Base-by-base conservation (phyloP, 92 coral and sea anemone genomes). In the Zoanthus sansibaricus region DNA sequence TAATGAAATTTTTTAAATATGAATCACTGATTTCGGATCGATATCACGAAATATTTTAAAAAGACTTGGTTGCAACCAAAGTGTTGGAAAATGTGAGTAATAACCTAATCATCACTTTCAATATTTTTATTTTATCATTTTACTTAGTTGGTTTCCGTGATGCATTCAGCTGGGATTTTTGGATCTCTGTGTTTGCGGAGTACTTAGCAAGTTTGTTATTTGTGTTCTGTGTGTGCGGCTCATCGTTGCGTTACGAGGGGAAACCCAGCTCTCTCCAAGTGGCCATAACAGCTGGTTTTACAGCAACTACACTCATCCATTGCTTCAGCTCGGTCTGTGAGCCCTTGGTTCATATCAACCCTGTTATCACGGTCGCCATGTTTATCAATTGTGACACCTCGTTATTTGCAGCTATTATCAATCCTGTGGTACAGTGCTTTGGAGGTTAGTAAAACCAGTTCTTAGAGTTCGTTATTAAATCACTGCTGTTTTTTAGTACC, bases 271-370 rank as follows among this genome's bases (percentile, higher is more conserved):
- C 85, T 5, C 85, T 80, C 59, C 85, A 80, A 72, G 85, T 66
- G 59, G 85, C 85, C 2, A 58, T 80, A 52, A 80, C 85, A 46
- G 85, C 85, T 1, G 85, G 85, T 10, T 32, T 80, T 51, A 74
- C 85, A 17, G 85, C 85, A 46, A 25, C 85, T 10, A 80, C 85
- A 2, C 75, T 80, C 25, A 21, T 80, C 51, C 85, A 80, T 16
- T 66, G 75, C 85, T 80, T 80, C 75, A 80, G 85, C 73, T 80
- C 85, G 44, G 85, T 80, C 48, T 80, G 85, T 47, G 75, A 80
- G 58, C 85, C 85, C 3, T 32, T 80, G 62, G 85, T 80, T 3
- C 85, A 80, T 18, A 80, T 80, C 56, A 80, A 80, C 61, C 85
- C 85, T 9, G 75, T 66, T 30, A 66, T 80, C 75, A 66, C 85